phyloP scores from a whole-genome alignment of 2,888 invertebrate species.

The Eupithecia tripunctaria region DNA sequence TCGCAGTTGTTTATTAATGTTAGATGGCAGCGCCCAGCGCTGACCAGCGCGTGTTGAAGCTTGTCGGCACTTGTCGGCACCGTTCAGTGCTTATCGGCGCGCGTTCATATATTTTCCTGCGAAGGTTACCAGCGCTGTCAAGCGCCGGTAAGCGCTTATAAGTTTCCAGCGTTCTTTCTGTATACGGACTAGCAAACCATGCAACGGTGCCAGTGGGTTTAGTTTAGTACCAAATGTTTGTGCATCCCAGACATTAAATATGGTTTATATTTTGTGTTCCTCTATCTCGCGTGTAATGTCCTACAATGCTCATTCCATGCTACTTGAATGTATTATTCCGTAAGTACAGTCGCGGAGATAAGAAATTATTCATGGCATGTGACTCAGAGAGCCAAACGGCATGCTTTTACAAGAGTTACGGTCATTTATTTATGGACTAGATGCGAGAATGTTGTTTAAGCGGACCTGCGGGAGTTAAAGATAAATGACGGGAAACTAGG shows the following conservation, averaged over 20 bases:
- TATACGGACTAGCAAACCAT: too few relatives aligned
- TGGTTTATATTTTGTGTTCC: not conserved
- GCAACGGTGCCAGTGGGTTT: too few relatives aligned
- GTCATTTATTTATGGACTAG: not conserved
- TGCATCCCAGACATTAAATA: not conserved
- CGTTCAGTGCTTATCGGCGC: too few relatives aligned
- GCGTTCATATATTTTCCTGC: too few relatives aligned
- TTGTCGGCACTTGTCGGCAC: too few relatives aligned
- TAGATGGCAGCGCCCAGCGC: too few relatives aligned
- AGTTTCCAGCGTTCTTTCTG: too few relatives aligned
- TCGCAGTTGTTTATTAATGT: too few relatives aligned
- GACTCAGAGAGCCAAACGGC: constrained; percentile 14
- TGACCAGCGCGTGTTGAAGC: too few relatives aligned
- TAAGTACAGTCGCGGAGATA: constrained; percentile 9
- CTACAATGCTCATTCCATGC: constrained; percentile 7
- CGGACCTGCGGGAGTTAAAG: not conserved
- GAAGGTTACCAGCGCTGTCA: too few relatives aligned
- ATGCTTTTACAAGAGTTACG: constrained; percentile 9
- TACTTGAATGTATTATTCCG: constrained; percentile 4
- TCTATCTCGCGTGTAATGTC: constrained; percentile 5
- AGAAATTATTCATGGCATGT: constrained; percentile 17
- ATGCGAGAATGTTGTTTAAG: not conserved
- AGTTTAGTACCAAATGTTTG: not conserved
- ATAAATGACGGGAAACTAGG: not conserved
- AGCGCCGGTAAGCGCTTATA: too few relatives aligned